Conservation (phyloP, 2,888 invertebrate genomes). For the Sylvicola cinctus region DNA sequence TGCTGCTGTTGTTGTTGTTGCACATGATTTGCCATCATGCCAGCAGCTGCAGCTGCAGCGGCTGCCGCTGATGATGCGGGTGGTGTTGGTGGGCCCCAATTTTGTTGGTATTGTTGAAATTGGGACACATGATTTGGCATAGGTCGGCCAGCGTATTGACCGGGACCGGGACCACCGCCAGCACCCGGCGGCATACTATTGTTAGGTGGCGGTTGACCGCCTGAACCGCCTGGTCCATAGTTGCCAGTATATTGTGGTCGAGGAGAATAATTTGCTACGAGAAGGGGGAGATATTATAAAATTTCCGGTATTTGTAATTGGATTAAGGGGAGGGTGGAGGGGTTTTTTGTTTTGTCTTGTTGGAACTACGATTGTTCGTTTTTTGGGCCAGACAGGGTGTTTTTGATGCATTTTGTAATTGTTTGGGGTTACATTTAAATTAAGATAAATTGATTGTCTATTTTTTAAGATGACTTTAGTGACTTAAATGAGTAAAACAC, state of each 20-base stretch:
- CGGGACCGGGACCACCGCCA: slow-evolving; percentile 23
- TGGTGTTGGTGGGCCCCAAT: slow-evolving; percentile 22
- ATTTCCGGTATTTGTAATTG: too few relatives aligned
- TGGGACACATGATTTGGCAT: slow-evolving; percentile 32
- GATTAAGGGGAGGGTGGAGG: too few relatives aligned
- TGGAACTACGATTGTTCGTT: too few relatives aligned
- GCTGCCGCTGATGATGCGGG: slow-evolving; percentile 9
- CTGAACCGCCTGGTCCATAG: slow-evolving; percentile 31
- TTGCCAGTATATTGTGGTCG: slow-evolving; percentile 33
- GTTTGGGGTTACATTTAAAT: too few relatives aligned
- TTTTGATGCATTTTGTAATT: too few relatives aligned
- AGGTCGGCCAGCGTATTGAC: slow-evolving; percentile 31
- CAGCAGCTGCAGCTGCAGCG: slow-evolving; percentile 10
- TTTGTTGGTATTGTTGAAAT: slow-evolving; percentile 24
- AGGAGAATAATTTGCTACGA: slow-evolving; percentile 22
- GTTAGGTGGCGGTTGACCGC: slow-evolving; percentile 22
- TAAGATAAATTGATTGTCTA: too few relatives aligned
- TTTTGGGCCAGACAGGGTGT: too few relatives aligned
- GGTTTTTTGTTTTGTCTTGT: too few relatives aligned
- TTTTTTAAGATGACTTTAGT: too few relatives aligned
- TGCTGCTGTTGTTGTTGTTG: slow-evolving; percentile 19
- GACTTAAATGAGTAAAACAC: too few relatives aligned
- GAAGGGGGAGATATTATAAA: too few relatives aligned
- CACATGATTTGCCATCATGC: slow-evolving; percentile 25
- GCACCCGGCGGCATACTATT: slow-evolving; percentile 15